Evolutionary conservation across 2,113 vertebrate species (phyloP).

Genomic region (Ibidorhyncha struthersii): DNA sequence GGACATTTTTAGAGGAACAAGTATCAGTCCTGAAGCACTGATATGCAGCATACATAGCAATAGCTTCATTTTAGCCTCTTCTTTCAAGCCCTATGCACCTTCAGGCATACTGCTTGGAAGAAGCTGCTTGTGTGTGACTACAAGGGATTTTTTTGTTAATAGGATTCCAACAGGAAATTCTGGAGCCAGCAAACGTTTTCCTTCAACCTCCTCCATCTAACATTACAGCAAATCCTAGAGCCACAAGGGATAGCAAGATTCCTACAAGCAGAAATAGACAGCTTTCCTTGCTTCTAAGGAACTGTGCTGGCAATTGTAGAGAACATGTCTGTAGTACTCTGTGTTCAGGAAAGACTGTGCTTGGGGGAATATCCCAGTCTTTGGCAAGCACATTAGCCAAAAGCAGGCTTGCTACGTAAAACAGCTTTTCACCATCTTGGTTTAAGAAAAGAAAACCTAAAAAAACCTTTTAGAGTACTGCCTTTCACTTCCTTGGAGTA

Average conservation of each 20-base stretch:
- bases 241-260: not conserved
- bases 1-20: not conserved
- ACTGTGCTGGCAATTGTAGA: not conserved
- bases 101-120: not conserved
- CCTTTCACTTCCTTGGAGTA: not conserved
- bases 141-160: not conserved
- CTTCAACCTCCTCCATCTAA: not conserved
- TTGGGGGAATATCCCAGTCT: not conserved
- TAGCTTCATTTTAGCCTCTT: not conserved
- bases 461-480: not conserved
- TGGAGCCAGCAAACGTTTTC: not conserved
- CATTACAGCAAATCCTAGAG: not conserved
- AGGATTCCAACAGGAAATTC: not conserved
- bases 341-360: not conserved
- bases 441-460: not conserved
- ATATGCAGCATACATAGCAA: not conserved
- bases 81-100: not conserved
- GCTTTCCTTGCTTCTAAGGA: conserved; percentile 1
- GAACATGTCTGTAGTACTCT: not conserved
- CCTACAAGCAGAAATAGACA: not conserved
- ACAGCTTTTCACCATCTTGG: not conserved
- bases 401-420: not conserved
- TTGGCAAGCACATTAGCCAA: not conserved
- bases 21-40: not conserved
- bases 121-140: not conserved